These are phyloP conservation scores for Leptinotarsa rubiginosa DNA, from an alignment of 2,888 invertebrate genomes.

Conservation along the genomic window DNA sequence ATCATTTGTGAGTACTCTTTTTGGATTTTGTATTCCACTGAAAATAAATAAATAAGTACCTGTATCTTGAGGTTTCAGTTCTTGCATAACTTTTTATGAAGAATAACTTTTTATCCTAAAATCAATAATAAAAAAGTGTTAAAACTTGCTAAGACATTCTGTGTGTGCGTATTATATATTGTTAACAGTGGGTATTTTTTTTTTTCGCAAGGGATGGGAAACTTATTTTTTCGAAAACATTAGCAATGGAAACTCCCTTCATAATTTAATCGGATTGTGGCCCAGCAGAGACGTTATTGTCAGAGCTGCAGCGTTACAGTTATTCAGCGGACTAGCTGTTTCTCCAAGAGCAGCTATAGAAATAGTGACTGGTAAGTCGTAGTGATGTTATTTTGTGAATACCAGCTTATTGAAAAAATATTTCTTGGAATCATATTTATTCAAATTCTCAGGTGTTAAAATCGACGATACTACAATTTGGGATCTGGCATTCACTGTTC, in stretches of 20 bases:
- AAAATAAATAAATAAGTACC: too few relatives aligned
- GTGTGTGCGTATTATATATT: not conserved
- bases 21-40: too few relatives aligned
- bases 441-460: slow-evolving; percentile 50
- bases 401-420: not conserved
- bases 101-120: too few relatives aligned
- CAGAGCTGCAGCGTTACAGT: slow-evolving; percentile 69
- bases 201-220: slow-evolving; percentile 57
- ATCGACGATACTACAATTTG: slow-evolving; percentile 52
- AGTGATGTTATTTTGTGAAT: not conserved
- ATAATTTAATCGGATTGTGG: slow-evolving; percentile 67
- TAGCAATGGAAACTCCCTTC: slow-evolving; percentile 50
- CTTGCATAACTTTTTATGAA: too few relatives aligned
- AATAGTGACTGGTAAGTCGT: slow-evolving; percentile 58
- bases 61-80: too few relatives aligned
- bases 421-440: not conserved
- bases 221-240: slow-evolving; percentile 57
- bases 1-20: too few relatives aligned
- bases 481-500: slow-evolving; percentile 59
- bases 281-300: slow-evolving; percentile 69
- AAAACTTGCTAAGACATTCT: not conserved
- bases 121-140: too few relatives aligned
- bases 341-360: slow-evolving; percentile 58
- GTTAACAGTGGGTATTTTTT: not conserved
- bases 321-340: slow-evolving; percentile 66